A percentile compares a stretch with the other conserved stretches of the same genome.
phyloP scores from a whole-genome alignment of 2,113 vertebrate genomes.

The Erpornis zantholeuca region DNA sequence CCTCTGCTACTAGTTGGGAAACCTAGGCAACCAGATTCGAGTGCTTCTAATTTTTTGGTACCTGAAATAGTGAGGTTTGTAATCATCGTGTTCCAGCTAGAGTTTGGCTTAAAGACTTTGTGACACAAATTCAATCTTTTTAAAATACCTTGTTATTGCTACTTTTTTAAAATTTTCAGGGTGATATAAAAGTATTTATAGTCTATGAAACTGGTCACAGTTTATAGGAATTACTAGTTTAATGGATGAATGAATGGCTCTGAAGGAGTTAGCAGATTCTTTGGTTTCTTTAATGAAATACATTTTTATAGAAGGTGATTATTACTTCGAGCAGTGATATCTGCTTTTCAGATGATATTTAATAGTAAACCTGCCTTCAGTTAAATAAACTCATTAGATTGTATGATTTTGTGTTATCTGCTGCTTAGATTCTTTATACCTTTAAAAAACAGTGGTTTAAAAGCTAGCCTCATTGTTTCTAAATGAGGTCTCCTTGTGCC shows the following conservation, averaged over 20 bases:
- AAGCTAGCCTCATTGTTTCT: neutral
- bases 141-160: neutral
- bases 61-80: neutral
- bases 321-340: neutral
- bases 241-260: neutral
- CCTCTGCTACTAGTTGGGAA: neutral
- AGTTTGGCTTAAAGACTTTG: neutral
- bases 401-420: neutral
- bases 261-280: neutral
- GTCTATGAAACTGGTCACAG: neutral
- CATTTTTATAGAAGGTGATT: neutral
- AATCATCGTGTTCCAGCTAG: neutral
- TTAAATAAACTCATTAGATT: neutral
- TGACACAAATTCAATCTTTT: neutral
- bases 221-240: neutral
- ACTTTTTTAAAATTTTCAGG: neutral
- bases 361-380: neutral
- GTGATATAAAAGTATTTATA: neutral
- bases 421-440: neutral
- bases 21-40: neutral
- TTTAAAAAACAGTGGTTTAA: neutral
- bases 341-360: neutral
- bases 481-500: neutral
- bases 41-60: neutral
- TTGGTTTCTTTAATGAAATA: neutral